phyloP scores from a whole-genome alignment of 2,797 vertebrate genomes.

The Caiman crocodilus region DNA sequence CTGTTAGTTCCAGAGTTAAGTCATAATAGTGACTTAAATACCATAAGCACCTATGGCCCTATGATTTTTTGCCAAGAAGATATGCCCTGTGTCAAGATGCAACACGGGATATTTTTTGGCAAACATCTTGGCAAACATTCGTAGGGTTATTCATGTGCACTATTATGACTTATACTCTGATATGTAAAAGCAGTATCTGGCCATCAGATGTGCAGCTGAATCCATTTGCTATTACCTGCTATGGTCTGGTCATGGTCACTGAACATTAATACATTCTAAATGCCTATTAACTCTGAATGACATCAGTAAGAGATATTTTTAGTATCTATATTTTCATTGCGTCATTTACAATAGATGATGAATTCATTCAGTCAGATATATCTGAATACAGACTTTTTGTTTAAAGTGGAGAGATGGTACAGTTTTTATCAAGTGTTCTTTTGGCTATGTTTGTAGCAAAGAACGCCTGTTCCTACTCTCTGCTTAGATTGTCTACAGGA shows the following conservation, averaged over 20 bases:
- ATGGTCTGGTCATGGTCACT: rapidly evolving
- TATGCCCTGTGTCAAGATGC: neutral
- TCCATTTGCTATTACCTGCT: no score
- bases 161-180: no score
- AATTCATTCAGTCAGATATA: neutral
- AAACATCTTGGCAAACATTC: neutral
- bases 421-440: neutral
- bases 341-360: neutral
- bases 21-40: no score
- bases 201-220: no score
- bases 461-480: neutral
- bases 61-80: neutral
- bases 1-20: neutral
- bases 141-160: neutral
- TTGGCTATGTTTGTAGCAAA: no score
- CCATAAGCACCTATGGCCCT: rapidly evolving
- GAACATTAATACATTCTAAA: rapidly evolving
- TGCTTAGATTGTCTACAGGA: neutral
- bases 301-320: rapidly evolving
- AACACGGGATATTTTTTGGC: no score
- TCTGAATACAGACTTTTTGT: neutral
- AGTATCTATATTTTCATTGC: neutral
- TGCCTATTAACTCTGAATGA: no score
- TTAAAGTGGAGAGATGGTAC: neutral
- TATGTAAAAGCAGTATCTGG: no score